Conservation (phyloP, 1,140 invertebrate genomes). For the Cyclargus thomasi region DNA sequence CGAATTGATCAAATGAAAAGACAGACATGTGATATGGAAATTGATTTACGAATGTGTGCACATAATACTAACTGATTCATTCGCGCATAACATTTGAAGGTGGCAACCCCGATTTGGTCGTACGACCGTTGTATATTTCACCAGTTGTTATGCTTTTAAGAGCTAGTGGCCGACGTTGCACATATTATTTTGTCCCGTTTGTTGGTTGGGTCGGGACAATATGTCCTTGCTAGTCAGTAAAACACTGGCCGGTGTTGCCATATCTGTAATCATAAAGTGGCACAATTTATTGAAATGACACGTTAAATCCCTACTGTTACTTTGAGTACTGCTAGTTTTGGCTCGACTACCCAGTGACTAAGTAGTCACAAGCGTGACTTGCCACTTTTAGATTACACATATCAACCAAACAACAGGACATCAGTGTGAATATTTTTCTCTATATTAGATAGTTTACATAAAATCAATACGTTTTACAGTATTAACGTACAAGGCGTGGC, state of each 20-base stretch:
- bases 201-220: constrained; percentile 20
- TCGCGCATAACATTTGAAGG: constrained; percentile 3
- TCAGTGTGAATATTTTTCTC: constrained; percentile 4
- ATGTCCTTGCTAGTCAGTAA: neutral
- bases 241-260: neutral
- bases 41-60: constrained; percentile 11
- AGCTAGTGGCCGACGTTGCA: constrained; percentile 59
- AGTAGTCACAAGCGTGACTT: neutral
- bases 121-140: constrained; percentile 45
- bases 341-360: neutral
- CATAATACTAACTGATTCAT: neutral
- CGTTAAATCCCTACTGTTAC: too few species aligned
- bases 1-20: neutral
- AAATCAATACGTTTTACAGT: neutral
- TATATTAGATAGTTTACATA: constrained; percentile 8
- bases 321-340: neutral
- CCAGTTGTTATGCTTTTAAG: constrained; percentile 59
- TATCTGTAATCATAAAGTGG: neutral
- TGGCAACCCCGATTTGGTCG: constrained; percentile 9
- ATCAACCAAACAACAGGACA: constrained; percentile 1
- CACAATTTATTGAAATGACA: neutral
- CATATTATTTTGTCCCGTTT: constrained; percentile 50
- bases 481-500: neutral
- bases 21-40: constrained; percentile 14
- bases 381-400: neutral